Evolutionary conservation across 92 coral and sea anemone species (phyloP).

Genomic region (Micromussa lordhowensis): DNA sequence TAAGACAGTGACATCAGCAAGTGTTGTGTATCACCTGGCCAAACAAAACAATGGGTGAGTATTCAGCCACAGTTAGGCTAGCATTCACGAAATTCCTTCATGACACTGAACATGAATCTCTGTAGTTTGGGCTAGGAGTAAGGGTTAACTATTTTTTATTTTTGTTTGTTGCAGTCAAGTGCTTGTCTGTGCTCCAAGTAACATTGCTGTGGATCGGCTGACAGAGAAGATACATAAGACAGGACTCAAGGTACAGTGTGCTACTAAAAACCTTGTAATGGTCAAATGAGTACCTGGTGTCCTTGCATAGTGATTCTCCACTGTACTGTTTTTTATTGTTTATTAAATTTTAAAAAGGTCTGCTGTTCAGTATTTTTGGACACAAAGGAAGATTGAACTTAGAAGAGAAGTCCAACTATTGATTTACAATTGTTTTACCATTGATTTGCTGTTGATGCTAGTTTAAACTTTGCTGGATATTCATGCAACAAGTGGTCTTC

Average conservation of each 20-base stretch:
- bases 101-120: neutral
- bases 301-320: no score
- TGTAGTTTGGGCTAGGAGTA: no score
- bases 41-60: constrained; percentile 97
- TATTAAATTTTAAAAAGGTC: no score
- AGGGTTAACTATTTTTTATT: neutral
- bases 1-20: constrained; percentile 97
- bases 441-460: no score
- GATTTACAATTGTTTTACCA: no score
- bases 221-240: constrained; percentile 99
- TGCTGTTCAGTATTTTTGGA: neutral
- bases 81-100: neutral
- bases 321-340: no score
- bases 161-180: constrained; percentile 78
- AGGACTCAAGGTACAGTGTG: constrained; percentile 86
- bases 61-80: neutral
- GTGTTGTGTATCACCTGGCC: constrained; percentile 93
- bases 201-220: constrained; percentile 98
- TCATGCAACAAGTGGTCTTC: neutral
- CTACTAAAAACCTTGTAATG: neutral
- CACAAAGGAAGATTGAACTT: neutral
- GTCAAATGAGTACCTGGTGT: no score
- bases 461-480: neutral
- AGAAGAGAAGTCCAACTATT: neutral
- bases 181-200: constrained; percentile 98